Conservation (phyloP, 2,888 invertebrate species). For the Dioctria linearis region DNA sequence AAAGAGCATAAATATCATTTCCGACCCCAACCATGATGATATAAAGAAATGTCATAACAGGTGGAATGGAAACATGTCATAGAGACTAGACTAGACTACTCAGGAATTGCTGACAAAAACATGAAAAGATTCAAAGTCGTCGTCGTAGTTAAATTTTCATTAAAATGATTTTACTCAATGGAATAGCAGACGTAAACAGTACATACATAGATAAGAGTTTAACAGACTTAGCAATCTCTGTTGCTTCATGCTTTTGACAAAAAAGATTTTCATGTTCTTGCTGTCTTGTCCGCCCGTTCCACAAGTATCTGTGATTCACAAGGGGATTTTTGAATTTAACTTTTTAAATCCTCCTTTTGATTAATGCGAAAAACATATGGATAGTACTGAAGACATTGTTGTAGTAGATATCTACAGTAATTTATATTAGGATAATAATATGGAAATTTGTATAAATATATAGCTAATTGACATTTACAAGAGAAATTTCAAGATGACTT, state of each 20-base stretch:
- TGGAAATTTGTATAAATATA: no score
- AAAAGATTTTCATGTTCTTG: slow-evolving; percentile 16
- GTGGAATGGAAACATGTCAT: slow-evolving; percentile 26
- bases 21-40: not conserved
- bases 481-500: no score
- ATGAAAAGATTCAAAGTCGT: slow-evolving; percentile 31
- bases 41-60: not conserved
- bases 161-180: slow-evolving; percentile 33
- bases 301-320: not conserved
- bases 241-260: slow-evolving; percentile 10
- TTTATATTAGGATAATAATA: no score
- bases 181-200: slow-evolving; percentile 21
- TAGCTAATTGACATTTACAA: no score
- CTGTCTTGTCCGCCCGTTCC: not conserved
- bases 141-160: slow-evolving; percentile 43
- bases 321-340: slow-evolving; percentile 4
- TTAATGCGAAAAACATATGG: slow-evolving; percentile 6
- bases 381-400: no score
- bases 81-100: slow-evolving; percentile 6
- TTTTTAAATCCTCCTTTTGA: slow-evolving; percentile 17
- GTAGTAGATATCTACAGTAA: no score
- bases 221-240: slow-evolving; percentile 35
- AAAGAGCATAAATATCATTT: not conserved
- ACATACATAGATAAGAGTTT: slow-evolving; percentile 5
- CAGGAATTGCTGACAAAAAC: slow-evolving; percentile 29